Conservation (phyloP, 53 echinoderm and acorn worm species). For the Actinopyga echinites region DNA sequence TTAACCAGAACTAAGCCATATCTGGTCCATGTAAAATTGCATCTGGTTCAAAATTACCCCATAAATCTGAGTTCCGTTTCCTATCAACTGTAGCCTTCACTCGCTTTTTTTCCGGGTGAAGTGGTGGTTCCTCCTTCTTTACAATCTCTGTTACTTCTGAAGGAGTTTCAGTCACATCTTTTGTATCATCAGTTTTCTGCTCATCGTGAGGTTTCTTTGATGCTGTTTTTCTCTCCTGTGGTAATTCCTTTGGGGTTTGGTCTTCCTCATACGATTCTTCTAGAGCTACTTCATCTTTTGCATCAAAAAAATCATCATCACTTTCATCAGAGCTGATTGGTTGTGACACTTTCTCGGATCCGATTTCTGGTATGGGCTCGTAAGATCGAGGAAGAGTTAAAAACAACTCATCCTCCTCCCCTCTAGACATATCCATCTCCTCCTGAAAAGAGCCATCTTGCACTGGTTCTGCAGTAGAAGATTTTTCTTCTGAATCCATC, state of each 20-base stretch:
- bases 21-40: not conserved
- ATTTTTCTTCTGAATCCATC: too few species aligned
- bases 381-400: too few species aligned
- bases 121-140: not conserved
- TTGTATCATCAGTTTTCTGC: not conserved
- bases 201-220: not conserved
- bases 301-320: constrained; percentile 26
- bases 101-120: not conserved
- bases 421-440: too few species aligned
- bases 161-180: not conserved
- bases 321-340: constrained; percentile 8
- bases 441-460: too few species aligned
- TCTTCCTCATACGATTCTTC: not conserved
- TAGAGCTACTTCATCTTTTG: constrained; percentile 1
- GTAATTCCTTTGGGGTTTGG: not conserved
- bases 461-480: too few species aligned
- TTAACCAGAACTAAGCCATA: too few species aligned
- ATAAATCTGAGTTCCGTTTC: constrained; percentile 8
- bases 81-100: not conserved
- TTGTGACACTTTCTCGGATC: not conserved
- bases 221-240: not conserved
- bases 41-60: constrained; percentile 35
- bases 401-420: too few species aligned
- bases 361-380: too few species aligned
- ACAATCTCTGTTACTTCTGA: not conserved